phyloP scores from a whole-genome alignment of 2,797 vertebrate genomes.

The Staurois parvus region DNA sequence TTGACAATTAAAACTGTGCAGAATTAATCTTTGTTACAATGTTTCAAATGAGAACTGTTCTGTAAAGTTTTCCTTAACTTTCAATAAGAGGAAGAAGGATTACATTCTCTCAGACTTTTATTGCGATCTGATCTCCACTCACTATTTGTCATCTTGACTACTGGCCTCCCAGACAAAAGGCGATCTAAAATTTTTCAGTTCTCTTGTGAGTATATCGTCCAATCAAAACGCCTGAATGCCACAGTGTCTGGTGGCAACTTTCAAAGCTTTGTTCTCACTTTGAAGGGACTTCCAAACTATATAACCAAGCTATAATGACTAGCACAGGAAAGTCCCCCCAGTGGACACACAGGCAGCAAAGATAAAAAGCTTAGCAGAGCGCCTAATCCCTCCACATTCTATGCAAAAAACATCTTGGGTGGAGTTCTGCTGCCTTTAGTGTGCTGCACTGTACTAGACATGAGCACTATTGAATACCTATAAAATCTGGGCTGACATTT shows the following conservation, averaged over 20 bases:
- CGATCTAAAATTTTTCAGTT: no score
- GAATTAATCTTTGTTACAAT: not conserved
- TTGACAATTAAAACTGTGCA: not conserved
- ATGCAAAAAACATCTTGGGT: not conserved
- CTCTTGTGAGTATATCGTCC: no score
- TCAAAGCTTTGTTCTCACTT: not conserved
- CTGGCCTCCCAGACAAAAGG: no score
- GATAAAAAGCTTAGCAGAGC: not conserved
- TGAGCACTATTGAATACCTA: not conserved
- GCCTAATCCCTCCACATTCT: not conserved
- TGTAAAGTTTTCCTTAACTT: no score
- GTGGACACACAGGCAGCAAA: not conserved
- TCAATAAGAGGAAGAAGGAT: not conserved
- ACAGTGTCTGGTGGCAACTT: not conserved
- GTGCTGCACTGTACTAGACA: not conserved
- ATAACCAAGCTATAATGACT: no score
- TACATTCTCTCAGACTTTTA: not conserved
- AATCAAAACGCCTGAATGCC: no score
- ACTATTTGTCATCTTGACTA: no score
- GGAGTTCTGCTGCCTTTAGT: not conserved
- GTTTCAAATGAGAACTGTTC: not conserved
- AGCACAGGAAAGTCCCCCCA: not conserved
- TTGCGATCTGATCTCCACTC: no score
- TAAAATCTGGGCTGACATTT: not conserved
- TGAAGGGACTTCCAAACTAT: not conserved